Evolutionary conservation across 2,113 vertebrate genomes (phyloP), one percentile per base, ranked within the genome.

Genomic region (Hippocampus abdominalis): DNA sequence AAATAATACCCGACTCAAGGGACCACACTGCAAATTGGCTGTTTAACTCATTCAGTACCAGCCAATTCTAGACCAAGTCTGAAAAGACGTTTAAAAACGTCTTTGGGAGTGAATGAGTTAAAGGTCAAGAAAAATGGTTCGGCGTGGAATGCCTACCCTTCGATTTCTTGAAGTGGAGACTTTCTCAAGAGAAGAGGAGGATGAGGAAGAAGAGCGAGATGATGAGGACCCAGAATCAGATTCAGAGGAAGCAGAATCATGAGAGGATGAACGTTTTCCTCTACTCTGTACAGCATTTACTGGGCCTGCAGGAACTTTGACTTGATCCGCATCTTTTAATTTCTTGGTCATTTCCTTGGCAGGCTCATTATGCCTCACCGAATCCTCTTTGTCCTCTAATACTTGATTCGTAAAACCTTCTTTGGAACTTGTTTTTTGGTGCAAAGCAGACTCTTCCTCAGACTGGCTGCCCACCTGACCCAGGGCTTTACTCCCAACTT

Each of bases 211-310:
- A 16, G 90, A 93, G 10, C 16, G 66, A 32, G 91, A 92, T 8
- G 91, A 91, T 25, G 92, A 92, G 11, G 92, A 91, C 51, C 80
- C 89, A 72, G 91, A 91, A 67, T 90, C 91, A 0, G 91, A 92
- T 20, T 91, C 91, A 16, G 90, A 90, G 20, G 90, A 91, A 9
- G 91, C 91, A 20, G 86, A 89, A 59, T 90, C 87, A 9, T 86
- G 82, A 0, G 90, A 92, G 0, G 89, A 88, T 36, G 89, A 87
- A 42, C 70, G 80, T 68, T n/a, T 77, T 66, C 81, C 79, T 39
- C 65, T 64, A 68, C 23, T 71, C 61, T 69, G 75, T 16, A 69
- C 57, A 67, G 72, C 51, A 76, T 80, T 83, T 62, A 18, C 63
- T 12, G 77, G 79, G 64, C 49, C 75, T 78, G 68, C 66, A 66